phyloP scores from a whole-genome alignment of 2,888 invertebrate species.

The Ashinkailepas kermadecensis region DNA sequence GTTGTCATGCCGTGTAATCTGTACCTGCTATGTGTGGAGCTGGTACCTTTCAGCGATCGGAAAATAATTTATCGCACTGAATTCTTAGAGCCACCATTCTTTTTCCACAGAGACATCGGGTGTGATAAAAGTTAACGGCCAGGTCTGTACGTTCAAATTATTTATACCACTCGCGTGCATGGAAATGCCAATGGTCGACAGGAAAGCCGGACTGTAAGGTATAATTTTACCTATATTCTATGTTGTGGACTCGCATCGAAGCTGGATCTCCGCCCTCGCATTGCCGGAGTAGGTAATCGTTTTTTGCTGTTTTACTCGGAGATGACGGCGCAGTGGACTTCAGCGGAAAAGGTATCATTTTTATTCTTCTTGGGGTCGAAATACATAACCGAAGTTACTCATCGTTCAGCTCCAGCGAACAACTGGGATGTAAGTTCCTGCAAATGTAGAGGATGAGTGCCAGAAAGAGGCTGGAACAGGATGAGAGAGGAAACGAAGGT shows the following conservation, averaged over 20 bases:
- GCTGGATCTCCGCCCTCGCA: too few species aligned
- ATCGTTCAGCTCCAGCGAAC: too few species aligned
- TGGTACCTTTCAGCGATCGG: too few species aligned
- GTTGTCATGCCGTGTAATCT: too few species aligned
- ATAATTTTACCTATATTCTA: slow-evolving; percentile 5
- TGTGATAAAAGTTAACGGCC: slow-evolving; percentile 10
- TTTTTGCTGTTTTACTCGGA: not conserved
- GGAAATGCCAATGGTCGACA: not conserved
- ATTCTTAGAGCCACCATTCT: not conserved
- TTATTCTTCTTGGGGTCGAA: not conserved
- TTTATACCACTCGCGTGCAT: not conserved
- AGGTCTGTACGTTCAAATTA: slow-evolving; percentile 13
- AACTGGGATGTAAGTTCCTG: too few species aligned
- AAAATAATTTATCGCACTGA: too few species aligned
- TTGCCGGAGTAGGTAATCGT: not conserved
- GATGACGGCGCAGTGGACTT: not conserved
- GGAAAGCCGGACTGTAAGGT: not conserved
- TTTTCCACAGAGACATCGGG: slow-evolving; percentile 12
- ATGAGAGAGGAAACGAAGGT: too few species aligned
- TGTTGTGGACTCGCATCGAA: not conserved
- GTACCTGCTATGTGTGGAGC: too few species aligned
- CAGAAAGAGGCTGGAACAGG: too few species aligned
- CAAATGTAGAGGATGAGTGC: too few species aligned
- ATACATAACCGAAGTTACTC: too few species aligned
- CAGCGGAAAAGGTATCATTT: slow-evolving; percentile 9